These are phyloP conservation scores for Onychostruthus taczanowskii DNA, from an alignment of 2,113 vertebrate genomes.

Conservation along the genomic window DNA sequence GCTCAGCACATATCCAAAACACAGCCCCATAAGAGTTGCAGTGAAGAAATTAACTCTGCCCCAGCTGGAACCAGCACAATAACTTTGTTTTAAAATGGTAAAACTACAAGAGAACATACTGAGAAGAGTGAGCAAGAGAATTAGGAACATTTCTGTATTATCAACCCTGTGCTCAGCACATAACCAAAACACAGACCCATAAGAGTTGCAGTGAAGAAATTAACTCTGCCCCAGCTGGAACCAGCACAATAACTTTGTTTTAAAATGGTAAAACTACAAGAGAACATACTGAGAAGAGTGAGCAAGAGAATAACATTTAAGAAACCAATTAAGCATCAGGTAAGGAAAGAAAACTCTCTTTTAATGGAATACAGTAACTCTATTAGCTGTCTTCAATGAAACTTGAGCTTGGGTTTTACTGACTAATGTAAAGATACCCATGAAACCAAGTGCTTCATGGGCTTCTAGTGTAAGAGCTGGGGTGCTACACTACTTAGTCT, in stretches of 20 bases:
- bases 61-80: neutral
- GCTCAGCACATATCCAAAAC: neutral
- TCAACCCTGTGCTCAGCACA: neutral
- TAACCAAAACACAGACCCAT: neutral
- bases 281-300: neutral
- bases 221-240: neutral
- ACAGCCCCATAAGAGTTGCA: neutral
- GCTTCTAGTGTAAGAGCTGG: neutral
- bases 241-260: neutral
- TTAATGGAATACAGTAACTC: slow-evolving; percentile 13
- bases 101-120: neutral
- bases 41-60: neutral
- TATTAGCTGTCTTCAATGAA: slow-evolving; percentile 5
- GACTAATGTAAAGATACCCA: slow-evolving; percentile 4
- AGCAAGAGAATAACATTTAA: neutral
- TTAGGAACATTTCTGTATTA: neutral
- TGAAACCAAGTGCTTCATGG: neutral
- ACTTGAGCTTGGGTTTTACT: neutral
- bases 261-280: neutral
- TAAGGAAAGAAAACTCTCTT: slow-evolving; percentile 13
- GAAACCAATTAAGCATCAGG: neutral
- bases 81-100: neutral
- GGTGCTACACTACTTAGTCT: neutral
- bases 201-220: neutral
- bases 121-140: neutral